Base-by-base conservation (phyloP, 37 sponge, comb jelly and placozoan species). In the Hexactinellida sp. region DNA sequence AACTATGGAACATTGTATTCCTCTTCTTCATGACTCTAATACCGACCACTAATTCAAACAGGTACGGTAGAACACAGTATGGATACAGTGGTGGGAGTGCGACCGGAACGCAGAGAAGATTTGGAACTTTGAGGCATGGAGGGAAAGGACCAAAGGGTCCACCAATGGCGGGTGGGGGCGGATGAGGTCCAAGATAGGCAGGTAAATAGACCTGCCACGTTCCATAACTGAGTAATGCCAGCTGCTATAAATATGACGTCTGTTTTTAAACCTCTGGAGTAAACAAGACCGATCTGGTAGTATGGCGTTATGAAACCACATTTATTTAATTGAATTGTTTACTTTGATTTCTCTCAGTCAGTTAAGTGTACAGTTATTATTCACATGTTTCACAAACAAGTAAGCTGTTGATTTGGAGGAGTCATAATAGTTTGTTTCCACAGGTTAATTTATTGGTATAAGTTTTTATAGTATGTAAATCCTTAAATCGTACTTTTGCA, bases 121-220 rank as follows among this genome's bases (percentile, higher is more conserved):
- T 63, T 63, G 76, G 76, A n/a, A 25, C 76, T 25, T 32, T 63
- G 13, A 63, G 30, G 13, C 21, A 63, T 28, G 76, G 76, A 63
- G 28, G 28, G 5, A 63, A 63, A 23, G 76, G 76, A 7, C 76
- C 76, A 63, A 63, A 28, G 13, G 3, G 19, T 28, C 76, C 76
- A 3, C 25, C 34, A 28, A 63, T 63, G 76, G 30, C 5, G 34
- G 76, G 76, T 25, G 76, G 76, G 3, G n/a, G n/a, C n/a, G 76
- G 76, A 63, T 63, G 76, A 63, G 76, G 76, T 5, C 76, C 76
- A 63, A 63, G 13, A 63, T 63, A 63, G 76, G 76, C 76, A 28
- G 76, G 76, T 63, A 25, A 23, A 25, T 23, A 63, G 5, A 63
- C 34, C 76, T 63, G 76, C 34, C 21, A 25, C 25, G 28, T n/a